Evolutionary conservation across 2,888 invertebrate species (phyloP).

Genomic region (Drosophila ustulata): DNA sequence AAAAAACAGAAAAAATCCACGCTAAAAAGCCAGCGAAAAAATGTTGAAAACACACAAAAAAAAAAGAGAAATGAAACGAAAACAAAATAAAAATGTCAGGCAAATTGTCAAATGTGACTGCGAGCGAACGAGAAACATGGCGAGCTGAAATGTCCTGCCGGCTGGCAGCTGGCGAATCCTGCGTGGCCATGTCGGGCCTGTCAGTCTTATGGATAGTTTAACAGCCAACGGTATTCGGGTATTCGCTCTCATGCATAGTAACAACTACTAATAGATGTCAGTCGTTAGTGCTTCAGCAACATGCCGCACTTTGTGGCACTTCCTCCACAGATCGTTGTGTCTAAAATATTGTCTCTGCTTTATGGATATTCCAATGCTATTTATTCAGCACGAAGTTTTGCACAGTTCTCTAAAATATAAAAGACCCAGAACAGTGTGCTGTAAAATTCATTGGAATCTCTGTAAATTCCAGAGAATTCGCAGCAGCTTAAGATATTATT

Average conservation of each 20-base stretch:
- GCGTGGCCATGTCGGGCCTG: constrained; percentile 26
- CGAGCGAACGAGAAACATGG: constrained; percentile 8
- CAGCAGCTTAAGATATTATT: too few species aligned
- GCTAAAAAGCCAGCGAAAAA: constrained; percentile 1
- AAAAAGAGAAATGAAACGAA: constrained; percentile 23
- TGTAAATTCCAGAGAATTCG: too few species aligned
- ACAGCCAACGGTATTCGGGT: neutral
- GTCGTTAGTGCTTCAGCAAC: constrained; percentile 3
- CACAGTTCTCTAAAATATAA: too few species aligned
- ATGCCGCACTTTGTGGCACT: constrained; percentile 19
- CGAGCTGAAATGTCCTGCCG: constrained; percentile 36
- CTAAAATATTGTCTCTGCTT: neutral
- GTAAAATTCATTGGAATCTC: too few species aligned
- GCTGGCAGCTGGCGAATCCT: neutral
- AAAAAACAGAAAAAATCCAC: constrained; percentile 17
- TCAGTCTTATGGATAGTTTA: constrained; percentile 28
- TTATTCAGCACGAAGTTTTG: neutral
- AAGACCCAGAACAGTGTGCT: too few species aligned
- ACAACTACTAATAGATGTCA: constrained; percentile 17
- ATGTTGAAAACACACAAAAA: neutral
- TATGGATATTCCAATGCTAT: neutral
- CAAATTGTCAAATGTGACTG: constrained; percentile 66
- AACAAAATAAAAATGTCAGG: constrained; percentile 69
- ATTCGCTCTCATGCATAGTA: constrained; percentile 11
- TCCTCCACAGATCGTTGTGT: neutral